phyloP scores from a whole-genome alignment of 1,140 invertebrate species.

The Panagrolaimus sp. region DNA sequence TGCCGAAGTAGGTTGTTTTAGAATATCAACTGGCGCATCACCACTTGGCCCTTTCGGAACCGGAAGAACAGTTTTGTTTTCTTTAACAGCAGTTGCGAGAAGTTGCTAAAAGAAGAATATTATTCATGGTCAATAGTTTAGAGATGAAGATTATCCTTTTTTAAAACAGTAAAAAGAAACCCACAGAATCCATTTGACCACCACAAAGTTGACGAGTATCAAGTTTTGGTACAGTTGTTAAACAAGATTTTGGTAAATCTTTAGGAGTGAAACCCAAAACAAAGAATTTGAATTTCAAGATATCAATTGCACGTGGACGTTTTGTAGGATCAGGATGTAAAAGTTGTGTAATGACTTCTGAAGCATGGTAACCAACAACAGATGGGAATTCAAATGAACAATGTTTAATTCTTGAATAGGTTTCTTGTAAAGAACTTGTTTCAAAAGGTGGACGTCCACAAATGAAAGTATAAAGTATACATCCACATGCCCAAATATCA shows the following conservation, averaged over 20 bases:
- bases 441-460: slow-evolving; percentile 67
- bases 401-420: slow-evolving; percentile 78
- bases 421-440: slow-evolving; percentile 57
- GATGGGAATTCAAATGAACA: slow-evolving; percentile 82
- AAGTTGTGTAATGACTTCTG: slow-evolving; percentile 75
- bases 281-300: slow-evolving; percentile 74
- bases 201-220: slow-evolving; percentile 34
- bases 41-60: too few species aligned
- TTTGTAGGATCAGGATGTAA: slow-evolving; percentile 75
- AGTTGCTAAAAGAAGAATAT: too few species aligned
- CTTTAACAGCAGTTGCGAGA: too few species aligned
- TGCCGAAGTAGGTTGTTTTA: too few species aligned
- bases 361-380: slow-evolving; percentile 68
- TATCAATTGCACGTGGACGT: slow-evolving; percentile 72
- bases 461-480: slow-evolving; percentile 87
- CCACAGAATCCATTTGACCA: slow-evolving; percentile 20
- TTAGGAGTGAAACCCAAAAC: slow-evolving; percentile 42
- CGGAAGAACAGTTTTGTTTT: too few species aligned
- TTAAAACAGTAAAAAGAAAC: background rate
- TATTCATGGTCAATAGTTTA: too few species aligned
- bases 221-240: slow-evolving; percentile 38
- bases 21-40: too few species aligned
- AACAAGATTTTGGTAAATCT: slow-evolving; percentile 37
- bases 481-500: slow-evolving; percentile 93
- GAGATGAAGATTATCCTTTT: too few species aligned